Percentiles rank a stretch among this genome's conserved stretches.
phyloP scores from a whole-genome alignment of 2,888 invertebrate species.

The Sminthurides aquaticus region DNA sequence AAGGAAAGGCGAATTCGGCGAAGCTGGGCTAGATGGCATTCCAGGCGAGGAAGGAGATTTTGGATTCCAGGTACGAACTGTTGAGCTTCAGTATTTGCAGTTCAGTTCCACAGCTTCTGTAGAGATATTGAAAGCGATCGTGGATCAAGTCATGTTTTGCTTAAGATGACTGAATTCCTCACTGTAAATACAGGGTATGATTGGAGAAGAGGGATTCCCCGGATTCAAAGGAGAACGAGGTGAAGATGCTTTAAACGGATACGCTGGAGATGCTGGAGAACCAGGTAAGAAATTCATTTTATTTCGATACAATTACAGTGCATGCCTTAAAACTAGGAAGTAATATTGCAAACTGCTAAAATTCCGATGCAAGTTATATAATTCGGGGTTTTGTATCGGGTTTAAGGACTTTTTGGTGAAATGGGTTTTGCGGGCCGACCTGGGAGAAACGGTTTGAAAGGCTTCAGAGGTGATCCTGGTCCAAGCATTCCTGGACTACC shows the following conservation, averaged over 20 bases:
- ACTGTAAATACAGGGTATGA: slow-evolving; percentile 26
- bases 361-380: background rate
- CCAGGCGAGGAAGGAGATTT: background rate
- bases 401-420: slow-evolving; percentile 11
- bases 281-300: slow-evolving; percentile 14
- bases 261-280: slow-evolving; percentile 33
- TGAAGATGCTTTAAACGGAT: slow-evolving; percentile 32
- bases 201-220: slow-evolving; percentile 30
- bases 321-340: background rate
- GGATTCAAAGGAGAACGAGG: slow-evolving; percentile 37
- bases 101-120: no score
- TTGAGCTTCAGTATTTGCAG: background rate
- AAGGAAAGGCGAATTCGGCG: slow-evolving; percentile 12
- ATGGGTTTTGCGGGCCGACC: slow-evolving; percentile 12
- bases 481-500: slow-evolving; percentile 25
- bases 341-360: background rate
- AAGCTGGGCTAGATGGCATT: background rate
- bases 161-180: background rate
- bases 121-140: no score
- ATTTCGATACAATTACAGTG: background rate
- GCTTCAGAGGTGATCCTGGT: slow-evolving; percentile 1
- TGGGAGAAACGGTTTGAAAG: slow-evolving; percentile 12
- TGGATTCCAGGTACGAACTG: background rate
- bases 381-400: no score
- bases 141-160: background rate